These are phyloP conservation scores for Myotis myotis DNA, from an alignment of 2,797 vertebrate species.

Conservation along the genomic window DNA sequence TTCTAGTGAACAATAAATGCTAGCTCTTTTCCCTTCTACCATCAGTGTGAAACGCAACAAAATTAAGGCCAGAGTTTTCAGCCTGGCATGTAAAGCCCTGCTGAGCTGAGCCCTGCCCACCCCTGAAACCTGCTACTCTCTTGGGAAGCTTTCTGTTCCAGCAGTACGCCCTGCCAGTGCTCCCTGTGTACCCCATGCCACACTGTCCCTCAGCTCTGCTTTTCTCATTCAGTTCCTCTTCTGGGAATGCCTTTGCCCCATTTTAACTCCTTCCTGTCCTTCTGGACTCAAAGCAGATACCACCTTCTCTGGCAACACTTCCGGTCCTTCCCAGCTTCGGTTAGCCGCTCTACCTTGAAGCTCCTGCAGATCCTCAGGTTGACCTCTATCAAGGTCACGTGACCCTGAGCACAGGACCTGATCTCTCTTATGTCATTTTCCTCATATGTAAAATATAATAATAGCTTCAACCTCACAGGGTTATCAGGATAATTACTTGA, in stretches of 20 bases:
- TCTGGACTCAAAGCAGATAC: neutral
- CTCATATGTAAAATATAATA: neutral
- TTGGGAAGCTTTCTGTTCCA: neutral
- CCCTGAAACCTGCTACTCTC: neutral
- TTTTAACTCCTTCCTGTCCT: neutral
- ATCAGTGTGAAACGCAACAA: neutral
- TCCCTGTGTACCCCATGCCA: neutral
- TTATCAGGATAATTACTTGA: neutral
- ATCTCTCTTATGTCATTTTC: neutral
- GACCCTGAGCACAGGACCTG: neutral
- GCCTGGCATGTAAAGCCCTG: neutral
- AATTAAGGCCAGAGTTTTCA: neutral
- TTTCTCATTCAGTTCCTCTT: neutral
- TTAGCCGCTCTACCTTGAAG: neutral
- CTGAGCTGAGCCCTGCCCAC: neutral
- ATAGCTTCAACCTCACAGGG: neutral
- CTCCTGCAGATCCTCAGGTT: neutral
- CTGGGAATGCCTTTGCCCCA: neutral
- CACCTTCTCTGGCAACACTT: neutral
- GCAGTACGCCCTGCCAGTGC: rapidly evolving
- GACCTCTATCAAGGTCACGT: neutral
- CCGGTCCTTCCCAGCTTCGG: neutral
- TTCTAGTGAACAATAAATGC: neutral
- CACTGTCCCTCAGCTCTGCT: neutral
- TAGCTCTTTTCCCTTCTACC: neutral